Evolutionary conservation across 2,113 vertebrate species (phyloP).

Genomic region (Elanus axillaris): DNA sequence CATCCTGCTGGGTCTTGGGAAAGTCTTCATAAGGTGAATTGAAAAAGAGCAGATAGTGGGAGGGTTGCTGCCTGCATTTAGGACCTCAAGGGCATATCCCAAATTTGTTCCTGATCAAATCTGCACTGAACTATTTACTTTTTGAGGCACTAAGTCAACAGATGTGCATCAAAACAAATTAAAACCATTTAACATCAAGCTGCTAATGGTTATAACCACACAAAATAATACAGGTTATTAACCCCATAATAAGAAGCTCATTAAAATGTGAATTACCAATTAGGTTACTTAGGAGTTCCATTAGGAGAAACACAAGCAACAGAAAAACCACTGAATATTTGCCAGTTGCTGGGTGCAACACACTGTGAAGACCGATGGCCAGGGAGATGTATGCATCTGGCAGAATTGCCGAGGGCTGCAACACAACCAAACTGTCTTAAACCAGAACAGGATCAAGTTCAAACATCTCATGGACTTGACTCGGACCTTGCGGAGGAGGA

Average conservation of each 20-base stretch:
- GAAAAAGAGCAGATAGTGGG: not conserved
- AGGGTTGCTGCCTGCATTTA: not conserved
- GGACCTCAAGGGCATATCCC: constrained; percentile 9
- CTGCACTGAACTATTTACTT: constrained; percentile 12
- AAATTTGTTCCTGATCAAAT: not conserved
- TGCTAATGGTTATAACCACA: constrained; percentile 26
- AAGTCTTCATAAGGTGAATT: not conserved
- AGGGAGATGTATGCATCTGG: not conserved
- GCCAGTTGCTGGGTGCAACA: not conserved
- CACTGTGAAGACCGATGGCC: not conserved
- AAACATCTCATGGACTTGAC: not conserved
- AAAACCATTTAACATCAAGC: constrained; percentile 3
- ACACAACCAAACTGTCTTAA: not conserved
- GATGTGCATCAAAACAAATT: constrained; percentile 45
- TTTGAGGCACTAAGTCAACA: not conserved
- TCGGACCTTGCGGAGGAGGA: not conserved
- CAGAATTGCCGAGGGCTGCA: not conserved
- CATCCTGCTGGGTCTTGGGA: not conserved
- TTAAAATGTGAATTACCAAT: constrained; percentile 54
- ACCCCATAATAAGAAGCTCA: constrained; percentile 32
- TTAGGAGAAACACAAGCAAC: not conserved
- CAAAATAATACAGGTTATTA: constrained; percentile 44
- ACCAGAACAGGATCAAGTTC: not conserved
- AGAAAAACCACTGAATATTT: constrained; percentile 6
- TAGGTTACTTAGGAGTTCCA: constrained; percentile 12